phyloP scores from a whole-genome alignment of 2,888 invertebrate genomes.

The Parelbella ahira region DNA sequence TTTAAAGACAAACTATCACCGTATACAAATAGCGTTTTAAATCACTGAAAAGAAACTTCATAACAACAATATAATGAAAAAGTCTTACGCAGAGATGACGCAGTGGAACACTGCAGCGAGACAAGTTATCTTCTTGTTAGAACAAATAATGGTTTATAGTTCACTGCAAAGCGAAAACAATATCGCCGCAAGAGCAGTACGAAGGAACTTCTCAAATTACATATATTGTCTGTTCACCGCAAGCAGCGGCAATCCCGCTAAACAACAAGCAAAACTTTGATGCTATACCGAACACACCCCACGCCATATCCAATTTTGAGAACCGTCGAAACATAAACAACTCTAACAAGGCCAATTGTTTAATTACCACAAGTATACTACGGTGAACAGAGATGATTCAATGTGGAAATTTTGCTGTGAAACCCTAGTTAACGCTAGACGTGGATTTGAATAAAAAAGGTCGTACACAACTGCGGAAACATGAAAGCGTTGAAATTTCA shows the following conservation, averaged over 20 bases:
- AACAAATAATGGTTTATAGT: not conserved
- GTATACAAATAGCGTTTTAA: too few relatives aligned
- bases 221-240: not conserved
- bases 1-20: too few relatives aligned
- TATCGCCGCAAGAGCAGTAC: not conserved
- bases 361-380: not conserved
- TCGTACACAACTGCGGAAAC: too few relatives aligned
- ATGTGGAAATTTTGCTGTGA: constrained; percentile 3
- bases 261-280: constrained; percentile 4
- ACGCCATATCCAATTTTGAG: not conserved
- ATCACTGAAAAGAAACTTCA: too few relatives aligned
- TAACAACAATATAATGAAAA: too few relatives aligned
- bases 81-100: too few relatives aligned
- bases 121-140: too few relatives aligned
- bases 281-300: not conserved
- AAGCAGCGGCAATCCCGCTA: not conserved
- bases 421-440: constrained; percentile 9
- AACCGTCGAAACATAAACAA: not conserved
- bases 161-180: constrained; percentile 4
- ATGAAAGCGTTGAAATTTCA: constrained; percentile 6
- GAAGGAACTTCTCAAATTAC: too few relatives aligned
- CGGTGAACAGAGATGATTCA: not conserved
- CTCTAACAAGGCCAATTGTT: constrained; percentile 7
- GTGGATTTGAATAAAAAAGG: constrained; percentile 8
- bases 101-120: too few relatives aligned